Base-by-base conservation (phyloP, 2,797 vertebrate species). In the Trachops cirrhosus region DNA sequence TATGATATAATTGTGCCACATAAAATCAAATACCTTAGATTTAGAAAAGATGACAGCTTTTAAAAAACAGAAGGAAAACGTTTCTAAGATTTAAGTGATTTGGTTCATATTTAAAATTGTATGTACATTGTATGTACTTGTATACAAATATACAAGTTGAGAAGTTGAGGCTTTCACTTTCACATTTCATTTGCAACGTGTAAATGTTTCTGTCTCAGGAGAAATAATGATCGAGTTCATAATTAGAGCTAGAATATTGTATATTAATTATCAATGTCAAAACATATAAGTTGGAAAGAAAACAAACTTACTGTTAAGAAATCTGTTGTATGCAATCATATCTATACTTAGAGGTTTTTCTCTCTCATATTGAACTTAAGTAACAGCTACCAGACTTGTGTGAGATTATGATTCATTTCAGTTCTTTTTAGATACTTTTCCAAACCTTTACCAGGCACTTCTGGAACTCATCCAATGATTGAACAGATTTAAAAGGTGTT, bases 151-250 rank as follows among this genome's bases (percentile, higher is more conserved):
- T 46, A 39, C 73, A 85, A 48, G n/a, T 75, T 89, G 37, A 93
- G 37, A 96, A 87, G 8, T 18, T 77, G 75, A 46, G 32, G 37
- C 75, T 89, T 94, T 64, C 41, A 54, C 90, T 91, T 86, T 95
- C 37, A 26, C 32, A 67, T 93, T 83, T 64, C 32, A 64, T 64
- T 83, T 14, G 39, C 6, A 54, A 50, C 48, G 5, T 57, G 18
- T 82, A 87, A 64, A 46, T 57, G 12, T 77, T 93, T 57, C n/a
- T 78, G 48, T 73, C 70, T 83, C 70, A 50, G 44, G 71, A 91
- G 37, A 82, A 29, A 44, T n/a, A 59, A n/a, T 67, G 73, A 67
- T 54, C 83, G n/a, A 74, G 32, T 73, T 91, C 54, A 9, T 68
- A 73, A 93, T 73, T 89, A 71, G 19, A 85, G 6, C 19, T 71